A percentile compares a stretch with the other conserved stretches of the same genome.
Evolutionary conservation across 2,888 invertebrate genomes (phyloP).

Genomic region (Aleiodes alternator): DNA sequence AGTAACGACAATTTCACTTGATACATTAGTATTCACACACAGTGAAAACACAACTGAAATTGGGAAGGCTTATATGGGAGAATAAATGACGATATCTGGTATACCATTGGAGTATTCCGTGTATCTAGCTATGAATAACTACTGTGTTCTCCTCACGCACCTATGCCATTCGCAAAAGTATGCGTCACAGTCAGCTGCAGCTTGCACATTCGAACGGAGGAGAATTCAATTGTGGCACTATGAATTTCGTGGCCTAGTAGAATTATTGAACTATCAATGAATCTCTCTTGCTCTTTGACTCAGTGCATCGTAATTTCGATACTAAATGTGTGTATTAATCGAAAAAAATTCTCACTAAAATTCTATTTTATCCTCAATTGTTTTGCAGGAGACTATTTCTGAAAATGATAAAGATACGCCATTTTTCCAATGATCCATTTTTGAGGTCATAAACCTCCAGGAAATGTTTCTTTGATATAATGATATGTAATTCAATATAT

Average conservation of each 20-base stretch:
- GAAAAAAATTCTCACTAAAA: too few species aligned
- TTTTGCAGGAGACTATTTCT: too few species aligned
- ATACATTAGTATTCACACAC: slow-evolving; percentile 21
- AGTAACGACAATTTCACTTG: slow-evolving; percentile 14
- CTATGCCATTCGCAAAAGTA: slow-evolving; percentile 32
- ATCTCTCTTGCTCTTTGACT: slow-evolving; percentile 18
- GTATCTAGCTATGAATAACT: slow-evolving; percentile 48
- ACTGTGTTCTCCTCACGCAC: slow-evolving; percentile 26
- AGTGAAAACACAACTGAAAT: slow-evolving; percentile 34
- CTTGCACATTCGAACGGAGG: slow-evolving; percentile 15
- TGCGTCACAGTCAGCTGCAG: slow-evolving; percentile 26
- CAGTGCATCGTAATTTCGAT: too few species aligned
- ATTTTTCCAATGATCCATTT: too few species aligned
- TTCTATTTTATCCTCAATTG: too few species aligned
- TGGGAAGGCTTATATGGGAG: slow-evolving; percentile 29
- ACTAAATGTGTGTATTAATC: too few species aligned
- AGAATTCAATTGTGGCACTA: slow-evolving; percentile 40
- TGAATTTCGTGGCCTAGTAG: slow-evolving; percentile 42
- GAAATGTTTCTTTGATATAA: too few species aligned
- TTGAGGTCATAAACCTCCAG: too few species aligned
- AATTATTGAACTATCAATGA: slow-evolving; percentile 41
- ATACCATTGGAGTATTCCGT: slow-evolving; percentile 42
- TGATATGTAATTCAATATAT: too few species aligned
- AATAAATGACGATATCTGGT: slow-evolving; percentile 44
- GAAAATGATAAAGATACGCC: too few species aligned